Evolutionary conservation across 2,888 invertebrate genomes (phyloP).

Genomic region (Lycia hirtaria): DNA sequence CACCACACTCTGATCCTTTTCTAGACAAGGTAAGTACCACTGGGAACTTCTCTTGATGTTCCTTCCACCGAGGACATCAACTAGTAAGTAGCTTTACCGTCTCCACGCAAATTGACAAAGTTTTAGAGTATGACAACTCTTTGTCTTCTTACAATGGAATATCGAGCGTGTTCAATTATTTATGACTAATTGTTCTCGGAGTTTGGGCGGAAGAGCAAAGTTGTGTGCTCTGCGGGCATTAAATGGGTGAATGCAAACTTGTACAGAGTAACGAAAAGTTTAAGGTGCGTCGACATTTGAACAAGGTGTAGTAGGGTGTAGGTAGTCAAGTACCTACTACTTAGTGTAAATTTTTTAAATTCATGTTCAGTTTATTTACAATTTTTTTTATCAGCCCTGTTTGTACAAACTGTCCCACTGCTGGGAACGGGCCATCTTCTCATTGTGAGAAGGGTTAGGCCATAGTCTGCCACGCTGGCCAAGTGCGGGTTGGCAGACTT

Average conservation of each 20-base stretch:
- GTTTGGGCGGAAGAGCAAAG: conserved; percentile 55
- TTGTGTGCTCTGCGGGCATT: conserved; percentile 48
- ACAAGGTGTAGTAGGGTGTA: too few relatives aligned
- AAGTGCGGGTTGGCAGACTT: too few relatives aligned
- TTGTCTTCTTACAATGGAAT: conserved; percentile 75
- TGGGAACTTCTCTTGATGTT: conserved; percentile 78
- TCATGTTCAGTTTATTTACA: too few relatives aligned
- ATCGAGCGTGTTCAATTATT: conserved; percentile 77
- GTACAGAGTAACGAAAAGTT: conserved; percentile 46
- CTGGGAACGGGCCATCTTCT: too few relatives aligned
- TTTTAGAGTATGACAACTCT: conserved; percentile 76
- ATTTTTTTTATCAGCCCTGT: too few relatives aligned
- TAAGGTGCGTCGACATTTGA: conserved; percentile 36
- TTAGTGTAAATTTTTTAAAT: too few relatives aligned
- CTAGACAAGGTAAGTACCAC: conserved; percentile 83
- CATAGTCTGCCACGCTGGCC: too few relatives aligned
- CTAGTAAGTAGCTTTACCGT: conserved; percentile 74
- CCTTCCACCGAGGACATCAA: conserved; percentile 73
- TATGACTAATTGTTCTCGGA: conserved; percentile 74
- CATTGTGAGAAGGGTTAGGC: too few relatives aligned
- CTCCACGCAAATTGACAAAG: conserved; percentile 78
- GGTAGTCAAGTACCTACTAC: too few relatives aligned
- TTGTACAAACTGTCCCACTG: too few relatives aligned
- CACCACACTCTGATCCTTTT: conserved; percentile 83
- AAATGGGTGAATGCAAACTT: conserved; percentile 49